Evolutionary conservation across 2,888 invertebrate species (phyloP).

Genomic region (Oscheius sp.): DNA sequence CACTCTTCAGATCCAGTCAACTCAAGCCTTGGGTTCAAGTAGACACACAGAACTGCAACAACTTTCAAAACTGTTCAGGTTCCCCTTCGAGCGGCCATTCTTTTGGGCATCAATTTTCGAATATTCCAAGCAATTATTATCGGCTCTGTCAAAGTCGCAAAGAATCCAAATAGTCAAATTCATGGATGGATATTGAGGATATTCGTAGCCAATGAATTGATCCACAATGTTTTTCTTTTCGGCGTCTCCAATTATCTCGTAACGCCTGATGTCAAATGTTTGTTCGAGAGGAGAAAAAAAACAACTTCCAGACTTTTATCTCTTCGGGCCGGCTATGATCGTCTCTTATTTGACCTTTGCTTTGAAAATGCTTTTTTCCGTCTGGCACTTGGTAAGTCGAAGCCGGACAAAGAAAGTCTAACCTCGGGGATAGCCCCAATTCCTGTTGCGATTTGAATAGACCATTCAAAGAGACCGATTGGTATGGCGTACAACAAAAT

Average conservation of each 20-base stretch:
- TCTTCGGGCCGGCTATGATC: background rate
- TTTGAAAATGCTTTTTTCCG: conserved; percentile 1
- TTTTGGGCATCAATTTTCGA: conserved; percentile 10
- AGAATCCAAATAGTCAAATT: background rate
- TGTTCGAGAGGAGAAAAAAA: background rate
- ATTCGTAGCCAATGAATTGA: conserved; percentile 15
- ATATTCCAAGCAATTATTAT: conserved; percentile 18
- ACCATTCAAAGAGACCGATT: background rate
- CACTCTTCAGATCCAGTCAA: conserved; percentile 22
- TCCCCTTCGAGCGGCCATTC: conserved; percentile 5
- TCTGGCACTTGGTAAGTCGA: conserved; percentile 21
- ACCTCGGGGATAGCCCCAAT: no score
- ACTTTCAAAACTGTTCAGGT: conserved; percentile 2
- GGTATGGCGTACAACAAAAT: background rate
- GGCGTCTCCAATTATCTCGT: conserved; percentile 2
- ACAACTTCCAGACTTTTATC: background rate
- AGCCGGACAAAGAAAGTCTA: background rate
- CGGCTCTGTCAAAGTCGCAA: background rate
- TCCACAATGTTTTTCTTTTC: conserved; percentile 7
- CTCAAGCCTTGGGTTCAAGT: conserved; percentile 15
- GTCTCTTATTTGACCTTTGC: background rate
- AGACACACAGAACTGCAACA: no score
- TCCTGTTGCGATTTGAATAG: background rate
- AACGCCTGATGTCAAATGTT: conserved; percentile 14
- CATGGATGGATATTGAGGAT: background rate